Conservation (phyloP, 2,797 vertebrate species). For the Aldrovandia affinis region DNA sequence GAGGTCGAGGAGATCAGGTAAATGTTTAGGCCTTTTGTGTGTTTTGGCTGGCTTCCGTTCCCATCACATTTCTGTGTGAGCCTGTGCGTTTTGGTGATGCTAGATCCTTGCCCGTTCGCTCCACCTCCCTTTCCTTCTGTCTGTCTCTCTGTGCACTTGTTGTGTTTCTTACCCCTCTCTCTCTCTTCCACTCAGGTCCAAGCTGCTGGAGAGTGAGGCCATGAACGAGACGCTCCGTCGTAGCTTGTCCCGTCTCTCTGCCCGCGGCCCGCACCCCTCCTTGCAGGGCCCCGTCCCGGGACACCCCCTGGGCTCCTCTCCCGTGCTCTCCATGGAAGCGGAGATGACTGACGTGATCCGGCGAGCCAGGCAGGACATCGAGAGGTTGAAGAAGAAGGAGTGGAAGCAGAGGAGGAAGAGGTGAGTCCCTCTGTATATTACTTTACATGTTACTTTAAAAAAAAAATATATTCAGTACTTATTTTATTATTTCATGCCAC, state of each 20-base stretch:
- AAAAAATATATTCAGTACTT: no score
- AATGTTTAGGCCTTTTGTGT: constrained; percentile 27
- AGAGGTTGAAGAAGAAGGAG: constrained; percentile 91
- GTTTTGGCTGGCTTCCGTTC: neutral
- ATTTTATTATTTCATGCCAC: no score
- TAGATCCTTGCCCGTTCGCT: neutral
- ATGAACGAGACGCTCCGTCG: constrained; percentile 94
- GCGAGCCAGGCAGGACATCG: constrained; percentile 90
- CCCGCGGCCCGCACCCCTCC: constrained; percentile 70
- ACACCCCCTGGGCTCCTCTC: constrained; percentile 75
- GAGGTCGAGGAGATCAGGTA: constrained; percentile 95
- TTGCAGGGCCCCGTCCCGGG: constrained; percentile 55
- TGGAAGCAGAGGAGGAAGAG: constrained; percentile 86
- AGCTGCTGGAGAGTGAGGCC: constrained; percentile 92
- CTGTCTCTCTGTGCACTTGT: neutral
- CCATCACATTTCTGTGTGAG: neutral
- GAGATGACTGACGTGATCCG: constrained; percentile 89
- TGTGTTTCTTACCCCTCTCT: neutral
- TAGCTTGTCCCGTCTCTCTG: constrained; percentile 76
- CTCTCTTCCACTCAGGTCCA: constrained; percentile 73
- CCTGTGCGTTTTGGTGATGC: neutral
- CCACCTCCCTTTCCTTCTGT: neutral
- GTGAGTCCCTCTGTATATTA: constrained; percentile 64
- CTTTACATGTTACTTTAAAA: no score
- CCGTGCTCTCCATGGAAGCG: constrained; percentile 75